These are phyloP conservation scores for Trematomus bernacchii DNA, from an alignment of 2,797 vertebrate species.

Conservation along the genomic window DNA sequence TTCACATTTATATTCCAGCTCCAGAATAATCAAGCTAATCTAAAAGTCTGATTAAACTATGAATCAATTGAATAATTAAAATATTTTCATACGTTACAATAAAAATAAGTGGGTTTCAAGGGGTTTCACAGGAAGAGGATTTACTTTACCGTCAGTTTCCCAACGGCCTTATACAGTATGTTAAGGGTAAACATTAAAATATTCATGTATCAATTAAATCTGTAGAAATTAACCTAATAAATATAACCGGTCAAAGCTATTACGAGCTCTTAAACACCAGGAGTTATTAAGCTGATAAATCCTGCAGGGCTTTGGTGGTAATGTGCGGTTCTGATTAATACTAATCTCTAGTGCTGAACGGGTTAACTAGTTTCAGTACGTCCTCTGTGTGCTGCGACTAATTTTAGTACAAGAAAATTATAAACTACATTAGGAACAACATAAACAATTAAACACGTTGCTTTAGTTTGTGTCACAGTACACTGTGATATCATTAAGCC, in stretches of 20 bases:
- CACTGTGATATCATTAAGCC: background rate
- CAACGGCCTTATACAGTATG: slow-evolving; percentile 65
- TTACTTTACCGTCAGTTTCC: slow-evolving; percentile 62
- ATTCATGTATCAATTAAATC: slow-evolving; percentile 88
- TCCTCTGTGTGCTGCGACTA: background rate
- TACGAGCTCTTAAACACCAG: slow-evolving; percentile 68
- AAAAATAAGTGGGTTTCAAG: slow-evolving; percentile 50
- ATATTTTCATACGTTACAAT: slow-evolving; percentile 62
- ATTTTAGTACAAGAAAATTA: slow-evolving; percentile 5
- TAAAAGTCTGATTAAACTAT: slow-evolving; percentile 74
- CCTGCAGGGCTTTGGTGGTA: slow-evolving; percentile 64
- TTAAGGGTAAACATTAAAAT: slow-evolving; percentile 83
- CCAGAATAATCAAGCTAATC: slow-evolving; percentile 64
- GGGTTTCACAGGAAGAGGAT: slow-evolving; percentile 60
- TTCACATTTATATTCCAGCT: slow-evolving; percentile 59
- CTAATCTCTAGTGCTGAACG: slow-evolving; percentile 21
- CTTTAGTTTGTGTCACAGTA: background rate
- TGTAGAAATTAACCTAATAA: slow-evolving; percentile 86
- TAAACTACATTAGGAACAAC: slow-evolving; percentile 1
- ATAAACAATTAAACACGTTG: background rate
- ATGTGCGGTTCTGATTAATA: slow-evolving; percentile 40
- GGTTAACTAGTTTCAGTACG: slow-evolving; percentile 6
- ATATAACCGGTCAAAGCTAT: slow-evolving; percentile 82
- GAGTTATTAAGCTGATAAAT: slow-evolving; percentile 78
- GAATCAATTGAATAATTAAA: slow-evolving; percentile 77